These are phyloP conservation scores for Danio choprae DNA, from an alignment of 2,797 vertebrate species.

Conservation along the genomic window DNA sequence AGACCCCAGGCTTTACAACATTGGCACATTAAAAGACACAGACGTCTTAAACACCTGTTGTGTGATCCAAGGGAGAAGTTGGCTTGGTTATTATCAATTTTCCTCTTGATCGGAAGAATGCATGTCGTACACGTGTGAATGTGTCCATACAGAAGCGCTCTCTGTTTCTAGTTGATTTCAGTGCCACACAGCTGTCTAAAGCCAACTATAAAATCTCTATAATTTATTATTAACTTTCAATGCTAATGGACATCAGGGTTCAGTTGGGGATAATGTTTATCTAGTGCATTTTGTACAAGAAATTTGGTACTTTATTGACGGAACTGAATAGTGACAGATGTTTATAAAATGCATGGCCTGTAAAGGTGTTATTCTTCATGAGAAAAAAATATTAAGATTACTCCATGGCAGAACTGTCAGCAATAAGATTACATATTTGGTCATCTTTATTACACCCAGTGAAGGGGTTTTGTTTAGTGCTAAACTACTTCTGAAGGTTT, in stretches of 20 bases:
- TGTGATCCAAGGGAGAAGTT: neutral
- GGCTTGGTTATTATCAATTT: neutral
- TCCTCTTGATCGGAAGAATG: neutral
- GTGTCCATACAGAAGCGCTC: neutral
- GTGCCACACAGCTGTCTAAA: conserved; percentile 22
- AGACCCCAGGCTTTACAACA: neutral
- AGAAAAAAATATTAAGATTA: neutral
- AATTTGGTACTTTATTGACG: neutral
- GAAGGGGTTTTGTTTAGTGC: conserved; percentile 26
- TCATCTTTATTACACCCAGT: conserved; percentile 6
- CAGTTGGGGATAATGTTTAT: neutral
- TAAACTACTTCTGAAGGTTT: conserved; percentile 32
- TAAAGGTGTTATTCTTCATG: no score
- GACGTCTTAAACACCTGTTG: conserved; percentile 11
- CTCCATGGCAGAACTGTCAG: neutral
- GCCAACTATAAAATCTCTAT: neutral
- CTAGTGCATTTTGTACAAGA: neutral
- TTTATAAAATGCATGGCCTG: neutral
- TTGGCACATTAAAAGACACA: neutral
- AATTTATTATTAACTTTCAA: neutral
- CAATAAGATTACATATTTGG: neutral
- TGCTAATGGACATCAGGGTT: neutral
- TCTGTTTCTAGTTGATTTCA: conserved; percentile 2
- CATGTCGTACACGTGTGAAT: neutral
- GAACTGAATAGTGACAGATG: neutral